Evolutionary conservation across 2,888 invertebrate genomes (phyloP).

Genomic region (Drosophila differens): DNA sequence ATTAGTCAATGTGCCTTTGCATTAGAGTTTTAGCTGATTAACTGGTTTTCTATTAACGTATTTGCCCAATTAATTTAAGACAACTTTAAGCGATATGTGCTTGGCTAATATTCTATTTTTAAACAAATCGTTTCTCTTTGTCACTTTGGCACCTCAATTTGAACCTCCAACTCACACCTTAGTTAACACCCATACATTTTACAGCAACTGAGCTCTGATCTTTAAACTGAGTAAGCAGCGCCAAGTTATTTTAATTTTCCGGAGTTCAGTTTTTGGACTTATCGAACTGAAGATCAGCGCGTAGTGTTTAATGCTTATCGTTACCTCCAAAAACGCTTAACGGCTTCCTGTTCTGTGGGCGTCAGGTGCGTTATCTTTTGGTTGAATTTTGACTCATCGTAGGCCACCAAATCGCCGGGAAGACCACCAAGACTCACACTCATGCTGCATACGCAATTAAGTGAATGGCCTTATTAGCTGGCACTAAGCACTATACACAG

Average conservation of each 20-base stretch:
- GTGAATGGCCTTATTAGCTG: slow-evolving; percentile 31
- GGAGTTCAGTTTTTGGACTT: neutral
- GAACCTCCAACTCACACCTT: slow-evolving; percentile 34
- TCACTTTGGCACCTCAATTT: slow-evolving; percentile 4
- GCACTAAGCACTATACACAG: slow-evolving; percentile 11
- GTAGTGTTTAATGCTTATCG: slow-evolving; percentile 39
- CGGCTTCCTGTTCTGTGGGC: slow-evolving; percentile 82
- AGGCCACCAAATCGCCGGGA: slow-evolving; percentile 42
- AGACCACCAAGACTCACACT: slow-evolving; percentile 43
- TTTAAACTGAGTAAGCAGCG: slow-evolving; percentile 31
- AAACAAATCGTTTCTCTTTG: slow-evolving; percentile 1
- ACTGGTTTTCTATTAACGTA: slow-evolving; percentile 42
- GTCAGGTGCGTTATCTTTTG: slow-evolving; percentile 78
- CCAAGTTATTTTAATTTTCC: slow-evolving; percentile 38
- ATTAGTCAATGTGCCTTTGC: slow-evolving; percentile 27
- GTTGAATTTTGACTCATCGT: slow-evolving; percentile 75
- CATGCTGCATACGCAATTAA: slow-evolving; percentile 53
- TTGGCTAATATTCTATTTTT: slow-evolving; percentile 25
- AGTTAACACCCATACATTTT: slow-evolving; percentile 10
- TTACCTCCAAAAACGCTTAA: slow-evolving; percentile 82
- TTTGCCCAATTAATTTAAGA: slow-evolving; percentile 36
- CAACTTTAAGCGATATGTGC: slow-evolving; percentile 15
- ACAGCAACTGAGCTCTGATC: slow-evolving; percentile 12
- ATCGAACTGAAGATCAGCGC: slow-evolving; percentile 6
- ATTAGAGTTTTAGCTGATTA: slow-evolving; percentile 1